Conservation (phyloP, 2,888 invertebrate genomes). For the Drosophila meridionalis region DNA sequence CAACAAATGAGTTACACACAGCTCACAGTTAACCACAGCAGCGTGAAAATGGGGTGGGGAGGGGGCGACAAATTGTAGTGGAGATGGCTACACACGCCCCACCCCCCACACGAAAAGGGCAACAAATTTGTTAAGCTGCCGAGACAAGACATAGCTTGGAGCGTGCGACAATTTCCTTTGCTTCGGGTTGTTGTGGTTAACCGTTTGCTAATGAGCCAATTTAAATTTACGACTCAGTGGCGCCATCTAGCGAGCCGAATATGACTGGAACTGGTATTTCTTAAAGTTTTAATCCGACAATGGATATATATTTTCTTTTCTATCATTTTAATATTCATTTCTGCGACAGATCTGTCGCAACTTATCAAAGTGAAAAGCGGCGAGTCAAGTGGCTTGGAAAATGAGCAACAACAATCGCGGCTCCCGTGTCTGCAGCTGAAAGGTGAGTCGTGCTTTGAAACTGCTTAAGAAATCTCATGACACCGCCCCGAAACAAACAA, state of each 20-base stretch:
- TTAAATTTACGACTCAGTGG: constrained; percentile 66
- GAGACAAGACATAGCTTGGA: constrained; percentile 9
- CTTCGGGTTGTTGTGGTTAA: constrained; percentile 61
- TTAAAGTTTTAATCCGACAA: constrained; percentile 25
- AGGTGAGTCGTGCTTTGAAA: constrained; percentile 61
- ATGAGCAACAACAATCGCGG: constrained; percentile 57
- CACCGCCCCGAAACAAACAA: constrained; percentile 52
- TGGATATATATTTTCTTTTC: constrained; percentile 7
- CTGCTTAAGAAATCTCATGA: constrained; percentile 58
- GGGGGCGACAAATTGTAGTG: not conserved
- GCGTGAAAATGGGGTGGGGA: not conserved
- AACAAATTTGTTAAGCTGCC: constrained; percentile 37
- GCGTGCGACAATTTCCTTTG: constrained; percentile 22
- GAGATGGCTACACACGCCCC: not conserved
- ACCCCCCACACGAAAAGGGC: not conserved
- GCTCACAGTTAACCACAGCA: constrained; percentile 20
- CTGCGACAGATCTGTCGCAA: constrained; percentile 18
- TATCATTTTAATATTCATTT: constrained; percentile 26
- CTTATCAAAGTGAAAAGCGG: constrained; percentile 36
- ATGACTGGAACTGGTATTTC: not conserved
- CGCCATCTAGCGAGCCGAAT: constrained; percentile 19
- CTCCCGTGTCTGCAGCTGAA: constrained; percentile 59
- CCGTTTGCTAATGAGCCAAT: constrained; percentile 78
- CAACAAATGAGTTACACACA: constrained; percentile 65
- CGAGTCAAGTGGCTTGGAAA: constrained; percentile 60